Conservation (phyloP, 2,888 invertebrate species). For the Oscheius sp. region DNA sequence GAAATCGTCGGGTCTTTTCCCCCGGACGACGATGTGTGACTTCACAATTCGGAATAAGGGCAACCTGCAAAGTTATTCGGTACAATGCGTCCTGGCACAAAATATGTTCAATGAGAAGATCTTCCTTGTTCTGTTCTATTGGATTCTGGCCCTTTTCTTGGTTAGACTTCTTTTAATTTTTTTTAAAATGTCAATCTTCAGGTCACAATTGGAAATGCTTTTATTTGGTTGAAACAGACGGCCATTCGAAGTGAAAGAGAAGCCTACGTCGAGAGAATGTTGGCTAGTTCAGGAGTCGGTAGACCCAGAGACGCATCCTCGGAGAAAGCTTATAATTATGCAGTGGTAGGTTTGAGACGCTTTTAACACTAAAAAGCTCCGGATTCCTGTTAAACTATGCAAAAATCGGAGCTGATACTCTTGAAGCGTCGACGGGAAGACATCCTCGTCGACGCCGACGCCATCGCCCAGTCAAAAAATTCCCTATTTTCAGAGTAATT, state of each 20-base stretch:
- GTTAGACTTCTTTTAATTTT: slow-evolving; percentile 15
- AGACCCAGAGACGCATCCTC: background rate
- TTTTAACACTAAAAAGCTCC: too few species aligned
- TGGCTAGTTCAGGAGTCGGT: slow-evolving; percentile 11
- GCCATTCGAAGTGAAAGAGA: background rate
- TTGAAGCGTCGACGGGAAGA: too few species aligned
- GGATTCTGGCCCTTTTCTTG: slow-evolving; percentile 46
- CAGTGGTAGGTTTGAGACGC: background rate
- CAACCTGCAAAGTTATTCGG: slow-evolving; percentile 53
- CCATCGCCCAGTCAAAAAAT: too few species aligned
- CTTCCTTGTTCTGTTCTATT: slow-evolving; percentile 59
- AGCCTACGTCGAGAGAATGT: slow-evolving; percentile 23
- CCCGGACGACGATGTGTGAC: slow-evolving; percentile 59
- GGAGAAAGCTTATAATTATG: background rate
- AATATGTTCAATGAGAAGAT: slow-evolving; percentile 72
- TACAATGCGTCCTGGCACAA: slow-evolving; percentile 66
- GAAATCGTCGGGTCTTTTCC: slow-evolving; percentile 56
- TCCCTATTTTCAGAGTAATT: background rate
- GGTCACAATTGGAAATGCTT: slow-evolving; percentile 34
- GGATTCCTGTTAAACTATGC: too few species aligned
- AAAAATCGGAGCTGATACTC: too few species aligned
- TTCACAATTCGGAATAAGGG: slow-evolving; percentile 57
- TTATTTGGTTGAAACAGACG: slow-evolving; percentile 29
- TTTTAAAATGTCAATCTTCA: background rate
- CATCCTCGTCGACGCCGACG: too few species aligned